phyloP scores from a whole-genome alignment of 2,113 vertebrate species.

The Paradoxurus hermaphroditus region DNA sequence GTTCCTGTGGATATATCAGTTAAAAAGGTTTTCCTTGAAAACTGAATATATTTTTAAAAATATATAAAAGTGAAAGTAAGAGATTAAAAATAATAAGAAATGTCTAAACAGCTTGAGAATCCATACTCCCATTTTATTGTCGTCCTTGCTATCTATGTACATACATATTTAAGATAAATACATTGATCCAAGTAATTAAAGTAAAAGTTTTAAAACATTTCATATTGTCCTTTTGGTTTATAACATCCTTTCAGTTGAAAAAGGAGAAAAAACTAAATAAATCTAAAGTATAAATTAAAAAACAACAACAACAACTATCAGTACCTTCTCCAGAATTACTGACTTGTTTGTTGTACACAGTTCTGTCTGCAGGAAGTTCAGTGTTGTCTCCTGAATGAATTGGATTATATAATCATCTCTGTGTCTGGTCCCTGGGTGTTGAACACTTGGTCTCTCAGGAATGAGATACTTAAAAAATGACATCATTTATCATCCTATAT shows the following conservation, averaged over 20 bases:
- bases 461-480: neutral
- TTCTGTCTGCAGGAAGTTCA: neutral
- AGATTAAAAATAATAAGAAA: neutral
- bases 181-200: neutral
- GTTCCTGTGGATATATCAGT: neutral
- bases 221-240: neutral
- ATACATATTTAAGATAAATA: neutral
- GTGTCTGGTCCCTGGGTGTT: neutral
- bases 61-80: neutral
- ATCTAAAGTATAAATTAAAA: neutral
- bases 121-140: neutral
- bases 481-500: neutral
- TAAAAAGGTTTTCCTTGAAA: neutral
- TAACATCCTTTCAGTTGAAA: neutral
- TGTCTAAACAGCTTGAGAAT: rapidly evolving
- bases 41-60: neutral
- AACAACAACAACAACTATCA: no score
- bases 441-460: neutral
- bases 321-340: neutral
- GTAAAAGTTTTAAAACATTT: neutral
- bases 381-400: neutral
- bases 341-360: neutral
- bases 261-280: neutral
- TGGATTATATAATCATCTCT: neutral
- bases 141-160: neutral